These are phyloP conservation scores for Drosophila neutralis DNA, from an alignment of 2,888 invertebrate species.

Conservation along the genomic window DNA sequence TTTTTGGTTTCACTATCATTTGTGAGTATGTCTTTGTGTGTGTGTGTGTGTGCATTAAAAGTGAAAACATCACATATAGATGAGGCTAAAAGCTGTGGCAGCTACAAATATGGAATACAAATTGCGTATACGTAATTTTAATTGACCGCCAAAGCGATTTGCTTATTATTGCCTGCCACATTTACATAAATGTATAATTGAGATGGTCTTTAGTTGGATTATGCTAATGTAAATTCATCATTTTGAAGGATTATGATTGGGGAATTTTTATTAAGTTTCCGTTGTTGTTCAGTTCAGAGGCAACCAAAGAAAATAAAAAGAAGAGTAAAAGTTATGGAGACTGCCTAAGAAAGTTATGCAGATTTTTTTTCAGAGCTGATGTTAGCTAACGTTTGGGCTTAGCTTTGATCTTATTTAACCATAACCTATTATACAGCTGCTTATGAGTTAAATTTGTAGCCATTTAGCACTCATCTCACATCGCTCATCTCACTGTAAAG, in stretches of 20 bases:
- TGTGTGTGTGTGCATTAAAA: conserved; percentile 65
- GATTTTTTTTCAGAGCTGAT: conserved; percentile 25
- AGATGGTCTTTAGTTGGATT: conserved; percentile 29
- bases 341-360: conserved; percentile 54
- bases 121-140: conserved; percentile 80
- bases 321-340: conserved; percentile 54
- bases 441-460: conserved; percentile 21
- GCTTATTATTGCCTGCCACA: conserved; percentile 40
- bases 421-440: conserved; percentile 1
- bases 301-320: neutral
- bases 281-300: neutral
- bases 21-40: conserved; percentile 5
- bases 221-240: conserved; percentile 45
- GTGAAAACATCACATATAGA: conserved; percentile 68
- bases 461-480: conserved; percentile 20
- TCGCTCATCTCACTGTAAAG: conserved; percentile 9
- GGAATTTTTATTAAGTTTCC: neutral
- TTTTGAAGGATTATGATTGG: conserved; percentile 53
- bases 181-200: conserved; percentile 46
- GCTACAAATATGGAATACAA: conserved; percentile 69
- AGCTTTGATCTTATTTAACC: conserved; percentile 39
- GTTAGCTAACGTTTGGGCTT: conserved; percentile 33
- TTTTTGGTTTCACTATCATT: conserved; percentile 72
- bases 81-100: conserved; percentile 19
- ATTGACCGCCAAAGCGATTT: conserved; percentile 70